These are phyloP conservation scores for Pandion haliaetus DNA, from an alignment of 2,113 vertebrate genomes.

Conservation along the genomic window DNA sequence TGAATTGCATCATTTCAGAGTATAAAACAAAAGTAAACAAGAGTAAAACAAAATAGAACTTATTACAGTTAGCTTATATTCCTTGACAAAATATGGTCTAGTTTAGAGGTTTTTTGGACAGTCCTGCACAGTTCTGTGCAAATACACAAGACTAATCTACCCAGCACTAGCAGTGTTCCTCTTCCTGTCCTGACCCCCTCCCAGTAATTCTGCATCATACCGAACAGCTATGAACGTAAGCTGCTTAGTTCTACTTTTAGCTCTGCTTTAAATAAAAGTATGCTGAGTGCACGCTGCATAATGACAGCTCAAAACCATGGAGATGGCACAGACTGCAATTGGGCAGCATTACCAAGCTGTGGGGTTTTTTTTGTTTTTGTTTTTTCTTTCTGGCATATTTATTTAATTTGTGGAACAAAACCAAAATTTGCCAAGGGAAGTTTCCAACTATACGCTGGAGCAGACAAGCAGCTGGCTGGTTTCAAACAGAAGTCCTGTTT, in stretches of 20 bases:
- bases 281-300: constrained; percentile 29
- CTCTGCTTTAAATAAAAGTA: constrained; percentile 39
- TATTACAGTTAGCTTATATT: neutral
- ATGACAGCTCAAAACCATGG: constrained; percentile 28
- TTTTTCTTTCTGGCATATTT: neutral
- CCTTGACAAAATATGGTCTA: neutral
- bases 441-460: neutral
- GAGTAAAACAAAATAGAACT: neutral
- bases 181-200: neutral
- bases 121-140: neutral
- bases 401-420: neutral
- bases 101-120: neutral
- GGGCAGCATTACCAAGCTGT: neutral
- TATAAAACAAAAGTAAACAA: neutral
- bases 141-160: neutral
- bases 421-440: neutral
- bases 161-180: neutral
- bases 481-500: neutral
- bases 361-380: too few species aligned
- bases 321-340: constrained; percentile 10
- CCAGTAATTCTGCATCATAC: neutral
- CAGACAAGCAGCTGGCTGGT: neutral
- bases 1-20: neutral
- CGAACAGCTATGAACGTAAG: neutral
- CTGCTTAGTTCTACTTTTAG: constrained; percentile 44